Percentiles rank a stretch among this genome's conserved stretches.
These are phyloP conservation scores for Heptranchias perlo DNA, from an alignment of 2,113 vertebrate genomes.

Conservation along the genomic window DNA sequence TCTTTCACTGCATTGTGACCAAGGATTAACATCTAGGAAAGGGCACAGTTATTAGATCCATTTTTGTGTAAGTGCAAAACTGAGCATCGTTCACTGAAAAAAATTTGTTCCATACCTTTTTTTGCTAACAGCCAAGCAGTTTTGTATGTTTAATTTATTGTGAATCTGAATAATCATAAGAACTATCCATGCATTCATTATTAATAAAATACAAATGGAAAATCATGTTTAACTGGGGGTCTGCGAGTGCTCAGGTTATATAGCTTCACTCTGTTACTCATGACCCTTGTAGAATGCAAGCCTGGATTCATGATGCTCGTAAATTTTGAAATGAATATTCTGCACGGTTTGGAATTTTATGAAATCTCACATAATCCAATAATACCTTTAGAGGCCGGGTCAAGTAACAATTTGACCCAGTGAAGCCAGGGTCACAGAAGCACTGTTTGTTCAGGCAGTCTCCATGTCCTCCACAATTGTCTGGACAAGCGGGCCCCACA, in stretches of 20 bases:
- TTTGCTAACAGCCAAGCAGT: background rate
- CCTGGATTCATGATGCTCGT: background rate
- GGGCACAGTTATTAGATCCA: background rate
- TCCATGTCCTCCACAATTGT: conserved; percentile 86
- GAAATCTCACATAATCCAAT: background rate
- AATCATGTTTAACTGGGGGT: background rate
- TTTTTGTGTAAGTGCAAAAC: background rate
- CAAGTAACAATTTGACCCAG: conserved; percentile 83
- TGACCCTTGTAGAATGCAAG: background rate
- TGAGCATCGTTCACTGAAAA: background rate
- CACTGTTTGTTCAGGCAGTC: conserved; percentile 89
- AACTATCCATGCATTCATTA: background rate
- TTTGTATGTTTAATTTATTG: background rate
- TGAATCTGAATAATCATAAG: background rate
- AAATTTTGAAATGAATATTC: background rate
- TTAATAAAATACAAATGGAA: background rate
- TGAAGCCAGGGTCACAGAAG: conserved; percentile 88
- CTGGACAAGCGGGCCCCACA: conserved; percentile 83
- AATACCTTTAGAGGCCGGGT: conserved; percentile 77
- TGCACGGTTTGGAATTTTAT: background rate
- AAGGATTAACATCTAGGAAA: background rate
- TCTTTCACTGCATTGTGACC: background rate
- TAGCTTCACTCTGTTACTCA: background rate
- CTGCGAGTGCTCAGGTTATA: background rate
- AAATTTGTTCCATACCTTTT: background rate